Conservation (phyloP, 2,888 invertebrate species). For the Aporophyla nigra region DNA sequence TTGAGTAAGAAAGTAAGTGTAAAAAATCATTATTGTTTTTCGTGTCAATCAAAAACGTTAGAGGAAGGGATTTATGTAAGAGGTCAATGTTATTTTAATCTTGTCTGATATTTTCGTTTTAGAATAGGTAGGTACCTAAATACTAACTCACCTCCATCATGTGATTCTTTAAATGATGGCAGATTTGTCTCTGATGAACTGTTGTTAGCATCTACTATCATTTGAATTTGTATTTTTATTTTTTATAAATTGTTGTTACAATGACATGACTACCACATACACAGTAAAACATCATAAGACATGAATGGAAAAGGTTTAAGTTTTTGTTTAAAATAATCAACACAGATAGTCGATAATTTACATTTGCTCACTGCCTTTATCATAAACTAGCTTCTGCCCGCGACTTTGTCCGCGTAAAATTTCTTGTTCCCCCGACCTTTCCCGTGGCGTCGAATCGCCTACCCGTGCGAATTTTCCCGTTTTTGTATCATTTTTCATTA, state of each 20-base stretch:
- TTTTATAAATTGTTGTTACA: neutral
- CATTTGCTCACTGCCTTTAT: neutral
- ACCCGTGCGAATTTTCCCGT: too few relatives aligned
- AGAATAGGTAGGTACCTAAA: neutral
- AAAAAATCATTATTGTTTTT: neutral
- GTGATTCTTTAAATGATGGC: neutral
- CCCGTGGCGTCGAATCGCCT: too few relatives aligned
- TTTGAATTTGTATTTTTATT: neutral
- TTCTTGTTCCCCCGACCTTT: too few relatives aligned
- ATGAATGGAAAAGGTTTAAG: neutral
- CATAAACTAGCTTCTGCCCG: too few relatives aligned
- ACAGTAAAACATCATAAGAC: neutral
- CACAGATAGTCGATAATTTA: neutral
- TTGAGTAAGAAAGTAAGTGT: conserved; percentile 9
- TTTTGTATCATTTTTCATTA: too few relatives aligned
- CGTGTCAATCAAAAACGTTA: neutral
- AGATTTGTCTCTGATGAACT: neutral
- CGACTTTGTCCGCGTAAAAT: too few relatives aligned
- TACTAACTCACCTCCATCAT: neutral
- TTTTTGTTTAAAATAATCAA: neutral
- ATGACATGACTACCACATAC: neutral
- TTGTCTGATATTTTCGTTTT: neutral
- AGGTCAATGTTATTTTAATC: neutral
- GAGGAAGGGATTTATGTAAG: neutral
- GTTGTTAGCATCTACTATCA: neutral